phyloP scores from a whole-genome alignment of 2,888 invertebrate species.

The Lordiphosa fenestrarum region DNA sequence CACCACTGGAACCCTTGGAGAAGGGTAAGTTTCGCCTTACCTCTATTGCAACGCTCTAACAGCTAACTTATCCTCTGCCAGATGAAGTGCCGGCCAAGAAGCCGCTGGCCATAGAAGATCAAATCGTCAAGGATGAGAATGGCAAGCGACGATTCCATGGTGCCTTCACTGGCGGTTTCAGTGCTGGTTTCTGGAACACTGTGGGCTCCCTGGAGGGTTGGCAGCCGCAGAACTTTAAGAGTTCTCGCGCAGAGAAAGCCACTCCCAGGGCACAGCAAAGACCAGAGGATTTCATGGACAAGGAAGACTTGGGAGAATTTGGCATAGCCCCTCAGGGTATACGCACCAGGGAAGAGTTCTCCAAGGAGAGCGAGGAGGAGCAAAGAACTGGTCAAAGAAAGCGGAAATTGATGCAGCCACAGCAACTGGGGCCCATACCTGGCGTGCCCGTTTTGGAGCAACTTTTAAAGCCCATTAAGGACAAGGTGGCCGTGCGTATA shows the following conservation, averaged over 20 bases:
- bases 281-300: slow-evolving; percentile 99
- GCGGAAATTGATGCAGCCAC: slow-evolving; percentile 74
- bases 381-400: slow-evolving; percentile 73
- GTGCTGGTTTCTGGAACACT: slow-evolving; percentile 98
- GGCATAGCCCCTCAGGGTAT: slow-evolving; percentile 96
- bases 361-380: slow-evolving; percentile 54
- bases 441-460: slow-evolving; percentile 88
- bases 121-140: slow-evolving; percentile 93
- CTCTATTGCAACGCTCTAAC: not conserved
- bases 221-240: slow-evolving; percentile 94
- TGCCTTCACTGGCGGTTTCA: slow-evolving; percentile 98
- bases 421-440: slow-evolving; percentile 74
- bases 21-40: slow-evolving; percentile 85
- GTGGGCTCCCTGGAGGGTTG: slow-evolving; percentile 98
- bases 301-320: slow-evolving; percentile 96
- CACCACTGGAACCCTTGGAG: slow-evolving; percentile 89
- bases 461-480: slow-evolving; percentile 87
- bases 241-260: slow-evolving; percentile 89
- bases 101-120: slow-evolving; percentile 90
- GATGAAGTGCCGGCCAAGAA: slow-evolving; percentile 90
- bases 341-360: slow-evolving; percentile 89
- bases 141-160: slow-evolving; percentile 97
- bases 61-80: slow-evolving; percentile 72
- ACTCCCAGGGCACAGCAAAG: slow-evolving; percentile 81
- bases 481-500: slow-evolving; percentile 93